Evolutionary conservation across 2,888 invertebrate species (phyloP).

Genomic region (Cantharis nigra): DNA sequence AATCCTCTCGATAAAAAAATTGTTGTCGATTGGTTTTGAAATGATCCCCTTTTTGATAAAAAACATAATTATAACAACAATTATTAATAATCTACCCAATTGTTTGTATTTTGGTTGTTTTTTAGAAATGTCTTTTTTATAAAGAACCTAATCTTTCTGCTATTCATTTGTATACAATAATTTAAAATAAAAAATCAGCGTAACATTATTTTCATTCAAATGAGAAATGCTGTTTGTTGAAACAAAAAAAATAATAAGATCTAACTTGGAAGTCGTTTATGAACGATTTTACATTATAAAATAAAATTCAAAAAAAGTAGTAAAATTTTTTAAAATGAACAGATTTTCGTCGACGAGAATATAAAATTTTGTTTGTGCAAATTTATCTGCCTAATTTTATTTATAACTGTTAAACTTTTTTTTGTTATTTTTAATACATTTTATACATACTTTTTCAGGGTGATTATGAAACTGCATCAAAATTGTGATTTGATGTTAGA

Average conservation of each 20-base stretch:
- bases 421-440: neutral
- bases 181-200: slow-evolving; percentile 50
- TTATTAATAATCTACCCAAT: neutral
- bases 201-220: slow-evolving; percentile 37
- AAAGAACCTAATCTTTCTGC: slow-evolving; percentile 56
- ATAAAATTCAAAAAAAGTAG: slow-evolving; percentile 53
- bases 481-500: neutral
- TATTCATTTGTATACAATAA: slow-evolving; percentile 52
- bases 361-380: neutral
- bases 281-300: slow-evolving; percentile 39
- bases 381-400: neutral
- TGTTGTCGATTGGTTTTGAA: neutral
- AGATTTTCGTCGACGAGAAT: neutral
- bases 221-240: slow-evolving; percentile 39
- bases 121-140: slow-evolving; percentile 52
- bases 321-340: slow-evolving; percentile 48
- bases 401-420: slow-evolving; percentile 1
- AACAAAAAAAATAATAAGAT: slow-evolving; percentile 54
- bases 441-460: neutral
- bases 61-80: neutral
- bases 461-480: neutral
- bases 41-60: neutral
- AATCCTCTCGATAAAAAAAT: slow-evolving; percentile 9
- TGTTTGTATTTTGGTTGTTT: slow-evolving; percentile 36
- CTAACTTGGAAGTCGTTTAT: slow-evolving; percentile 48